Base-by-base conservation (phyloP, 2,113 vertebrate species). In the Hirundichthys speculiger region DNA sequence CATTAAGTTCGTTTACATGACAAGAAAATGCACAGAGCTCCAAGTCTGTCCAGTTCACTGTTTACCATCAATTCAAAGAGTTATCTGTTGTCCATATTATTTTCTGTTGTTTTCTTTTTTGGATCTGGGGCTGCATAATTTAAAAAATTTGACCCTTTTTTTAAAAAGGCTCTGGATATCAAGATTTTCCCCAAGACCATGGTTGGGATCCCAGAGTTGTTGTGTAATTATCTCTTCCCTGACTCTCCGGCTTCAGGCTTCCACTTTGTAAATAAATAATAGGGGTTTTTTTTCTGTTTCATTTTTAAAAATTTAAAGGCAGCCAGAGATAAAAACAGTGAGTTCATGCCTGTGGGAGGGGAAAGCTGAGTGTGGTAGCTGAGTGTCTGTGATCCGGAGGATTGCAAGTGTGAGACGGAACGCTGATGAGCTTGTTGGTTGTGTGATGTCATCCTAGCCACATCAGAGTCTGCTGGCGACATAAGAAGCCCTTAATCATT, bases 401-500 rank as follows among this genome's bases (percentile, higher is more conserved):
- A 89, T 84, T 86, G 84, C 76, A 57, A 43, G 56, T 38, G 59
- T 13, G 67, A 74, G 30, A 14, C 57, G 43, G 66, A 69, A 18
- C 30, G 25, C 56, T 47, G 78, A 52, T 57, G 76, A 80, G 62
- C 54, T 5, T 13, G 73, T 4, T 25, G 58, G 54, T n/a, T 47
- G 80, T 61, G 59, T 85, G 77, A 87, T 84, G 84, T 84, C 83
- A 87, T 64, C 19, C 54, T 39, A 50, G 16, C 6, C n/a, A 21
- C 47, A 75, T 67, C 57, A 25, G 59, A 69, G 52, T 43, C 77
- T 69, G 43, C 61, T 56, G 54, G 80, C 22, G 43, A 74, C 77
- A 72, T 54, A 48, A 68, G 79, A 79, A 53, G 65, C 74, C 60
- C 71, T 88, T 77, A 87, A 91, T 90, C 88, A 88, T 89, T 84